Evolutionary conservation across 2,113 vertebrate species (phyloP), one percentile per base, ranked within the genome.

Genomic region (Halcyon malimbica): DNA sequence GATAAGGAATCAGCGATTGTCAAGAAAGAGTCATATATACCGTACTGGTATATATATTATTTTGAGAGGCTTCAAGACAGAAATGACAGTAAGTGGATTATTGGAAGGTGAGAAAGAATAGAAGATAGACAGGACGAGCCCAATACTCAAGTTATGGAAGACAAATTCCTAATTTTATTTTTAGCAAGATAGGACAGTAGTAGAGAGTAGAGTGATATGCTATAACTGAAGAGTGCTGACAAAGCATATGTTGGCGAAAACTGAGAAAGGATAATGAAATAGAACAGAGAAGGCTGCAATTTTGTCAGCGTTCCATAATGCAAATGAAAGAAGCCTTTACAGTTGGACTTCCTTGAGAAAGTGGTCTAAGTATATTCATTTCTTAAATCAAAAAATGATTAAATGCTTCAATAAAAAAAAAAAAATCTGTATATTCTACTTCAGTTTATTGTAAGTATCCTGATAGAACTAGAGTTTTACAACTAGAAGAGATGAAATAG

Each of bases 201-300:
- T 31, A 67, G 85, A 50, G 75, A 91, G 68, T 70, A 82, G 87
- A 95, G 93, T 80, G 57, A 20, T 81, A 25, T 74, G 44, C 89
- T 96, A 42, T 88, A 96, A 95, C 54, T 80, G 85, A 93, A 67
- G 68, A 95, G 56, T 93, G 94, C 93, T 96, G 90, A 94, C 92
- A 83, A 67, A 85, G 92, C 92, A 63, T 18, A 63, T 80, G 60
- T 90, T 93, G 70, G 57, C 92, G 88, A 77, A 90, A 95, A 83
- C 82, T 83, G 83, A 75, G 68, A 42, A 92, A 86, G 42, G 90
- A 54, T 74, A 94, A 95, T 95, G 73, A 83, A 88, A 83, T 65
- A 75, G 71, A 79, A 88, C 71, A 81, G 82, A 83, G 68, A 42
- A 89, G 24, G 42, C 73, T 75, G 83, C 92, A 76, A 46, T 93